Percentiles rank a stretch among this genome's conserved stretches.
Conservation (phyloP, 2,888 invertebrate species). For the Agrochola lota region DNA sequence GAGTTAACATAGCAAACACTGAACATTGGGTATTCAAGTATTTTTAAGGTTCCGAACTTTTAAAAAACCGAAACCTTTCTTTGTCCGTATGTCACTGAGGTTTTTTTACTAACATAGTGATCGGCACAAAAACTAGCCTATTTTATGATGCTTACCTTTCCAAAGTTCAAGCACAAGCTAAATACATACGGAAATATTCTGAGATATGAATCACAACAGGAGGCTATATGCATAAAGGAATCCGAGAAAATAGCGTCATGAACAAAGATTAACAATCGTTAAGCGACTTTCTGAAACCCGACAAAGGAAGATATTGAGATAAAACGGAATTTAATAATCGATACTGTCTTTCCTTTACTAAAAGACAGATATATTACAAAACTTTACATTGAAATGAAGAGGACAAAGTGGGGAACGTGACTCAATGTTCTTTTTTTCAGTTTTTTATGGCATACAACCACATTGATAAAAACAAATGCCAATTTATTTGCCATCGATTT, state of each 20-base stretch:
- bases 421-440: background rate
- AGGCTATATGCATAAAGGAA: slow-evolving; percentile 11
- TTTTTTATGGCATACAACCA: background rate
- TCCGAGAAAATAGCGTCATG: slow-evolving; percentile 23
- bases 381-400: background rate
- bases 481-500: background rate
- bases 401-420: background rate
- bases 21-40: background rate
- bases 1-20: no score
- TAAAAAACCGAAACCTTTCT: background rate
- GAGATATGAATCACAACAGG: slow-evolving; percentile 2
- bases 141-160: background rate
- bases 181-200: background rate
- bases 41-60: background rate
- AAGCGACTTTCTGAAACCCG: slow-evolving; percentile 16
- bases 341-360: background rate
- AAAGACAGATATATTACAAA: slow-evolving; percentile 2
- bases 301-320: slow-evolving; percentile 33
- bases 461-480: background rate
- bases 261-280: slow-evolving; percentile 52
- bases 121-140: no score
- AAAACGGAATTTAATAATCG: slow-evolving; percentile 29
- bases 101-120: background rate
- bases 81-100: background rate
- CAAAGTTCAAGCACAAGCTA: background rate